Evolutionary conservation across 2,888 invertebrate genomes (phyloP).

Genomic region (Bugula neritina): DNA sequence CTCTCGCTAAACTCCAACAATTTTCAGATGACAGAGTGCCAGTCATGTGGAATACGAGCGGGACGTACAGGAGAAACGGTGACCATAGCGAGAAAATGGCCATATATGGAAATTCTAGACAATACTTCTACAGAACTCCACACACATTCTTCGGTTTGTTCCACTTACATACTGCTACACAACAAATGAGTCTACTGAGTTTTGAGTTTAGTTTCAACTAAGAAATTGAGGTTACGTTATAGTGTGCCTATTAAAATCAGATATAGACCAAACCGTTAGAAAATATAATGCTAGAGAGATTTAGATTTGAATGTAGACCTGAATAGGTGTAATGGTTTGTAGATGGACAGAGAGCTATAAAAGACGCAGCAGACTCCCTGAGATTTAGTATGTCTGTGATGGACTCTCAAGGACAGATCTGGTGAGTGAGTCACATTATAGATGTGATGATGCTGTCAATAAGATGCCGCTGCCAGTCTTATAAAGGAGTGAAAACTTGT

Average conservation of each 20-base stretch:
- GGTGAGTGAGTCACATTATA: not conserved
- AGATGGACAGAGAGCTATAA: not conserved
- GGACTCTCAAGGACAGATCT: not conserved
- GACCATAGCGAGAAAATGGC: not conserved
- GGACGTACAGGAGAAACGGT: constrained; percentile 10
- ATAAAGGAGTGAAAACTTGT: no score
- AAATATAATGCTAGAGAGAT: no score
- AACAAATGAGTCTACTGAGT: no score
- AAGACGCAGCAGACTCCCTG: constrained; percentile 3
- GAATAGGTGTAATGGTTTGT: not conserved
- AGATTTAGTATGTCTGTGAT: constrained; percentile 4
- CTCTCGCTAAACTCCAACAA: no score
- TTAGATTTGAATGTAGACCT: no score
- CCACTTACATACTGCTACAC: no score
- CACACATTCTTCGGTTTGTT: constrained; percentile 3
- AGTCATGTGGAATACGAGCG: not conserved
- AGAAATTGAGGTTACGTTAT: no score
- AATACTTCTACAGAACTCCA: constrained; percentile 24
- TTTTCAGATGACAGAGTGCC: not conserved
- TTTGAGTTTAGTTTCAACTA: no score
- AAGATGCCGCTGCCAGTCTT: no score
- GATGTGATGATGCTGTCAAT: no score
- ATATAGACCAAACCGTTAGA: no score
- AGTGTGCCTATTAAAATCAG: no score
- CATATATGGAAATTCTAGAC: constrained; percentile 1